Base-by-base conservation (phyloP, 2,113 vertebrate genomes). In the Cochlearius cochlearius region DNA sequence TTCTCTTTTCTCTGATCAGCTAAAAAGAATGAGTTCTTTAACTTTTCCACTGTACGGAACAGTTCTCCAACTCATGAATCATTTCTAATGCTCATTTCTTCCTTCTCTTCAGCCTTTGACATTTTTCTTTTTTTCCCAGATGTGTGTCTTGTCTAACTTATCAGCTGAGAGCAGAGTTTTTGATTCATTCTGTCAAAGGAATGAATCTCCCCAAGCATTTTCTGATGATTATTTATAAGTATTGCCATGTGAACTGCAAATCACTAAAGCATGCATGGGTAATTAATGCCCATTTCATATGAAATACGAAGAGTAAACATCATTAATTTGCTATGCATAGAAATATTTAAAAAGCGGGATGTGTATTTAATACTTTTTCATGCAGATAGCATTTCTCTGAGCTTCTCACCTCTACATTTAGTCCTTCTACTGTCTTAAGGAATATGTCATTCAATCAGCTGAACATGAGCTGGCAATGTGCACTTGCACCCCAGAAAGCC, bases 161-260 rank as follows among this genome's bases (percentile, higher is more conserved):
- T 96, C 93, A 92, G n/a, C 77, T 68, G 68, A 95, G 50, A 91
- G 64, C 72, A 96, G 72, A 94, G 53, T 21, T 92, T 94, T 75
- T 96, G 90, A 92, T 94, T 93, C 68, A 67, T 91, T 88, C 81
- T 94, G 80, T 94, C 74, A 84, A 92, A 84, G 71, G 83, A 95
- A 80, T 92, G 45, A 94, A 92, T 90, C 55, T 96, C 86, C 83
- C 68, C 59, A 88, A 82, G 80, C 77, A 82, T 96, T 94, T 97
- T 95, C 73, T 91, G 64, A 83, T 90, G 47, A 86, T 95, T 94
- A 95, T 96, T 97, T 95, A 71, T 96, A 95, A 97, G 58, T 64
- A 92, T 80, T 85, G 80, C 80, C 26, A 68, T 85, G 36, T 91
- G 88, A 96, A 86, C 78, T 85, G 83, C 47, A 96, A 94, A 93